Evolutionary conservation across 2,113 vertebrate species (phyloP).

Genomic region (Herpetotheres cachinnans): DNA sequence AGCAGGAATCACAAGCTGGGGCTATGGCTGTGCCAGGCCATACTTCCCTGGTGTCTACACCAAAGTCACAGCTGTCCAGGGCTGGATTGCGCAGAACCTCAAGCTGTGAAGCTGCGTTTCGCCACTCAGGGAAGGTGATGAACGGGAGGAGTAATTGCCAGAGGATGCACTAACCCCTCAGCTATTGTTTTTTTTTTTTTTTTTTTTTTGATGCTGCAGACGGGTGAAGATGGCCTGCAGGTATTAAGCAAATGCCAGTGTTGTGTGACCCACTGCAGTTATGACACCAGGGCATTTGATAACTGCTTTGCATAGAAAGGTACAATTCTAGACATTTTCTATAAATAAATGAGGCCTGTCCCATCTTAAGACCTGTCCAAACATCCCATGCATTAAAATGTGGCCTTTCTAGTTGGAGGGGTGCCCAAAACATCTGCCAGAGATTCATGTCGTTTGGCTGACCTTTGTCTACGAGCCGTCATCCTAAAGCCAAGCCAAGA

Average conservation of each 20-base stretch:
- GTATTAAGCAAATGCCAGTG: neutral
- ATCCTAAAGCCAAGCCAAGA: neutral
- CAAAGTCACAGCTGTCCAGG: constrained; percentile 83
- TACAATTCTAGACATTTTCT: neutral
- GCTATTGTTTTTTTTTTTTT: no score
- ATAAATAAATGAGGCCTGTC: constrained; percentile 66
- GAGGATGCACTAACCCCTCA: neutral
- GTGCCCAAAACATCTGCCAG: neutral
- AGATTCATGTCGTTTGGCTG: neutral
- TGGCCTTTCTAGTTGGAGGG: neutral
- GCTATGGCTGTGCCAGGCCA: constrained; percentile 87
- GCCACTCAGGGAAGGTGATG: neutral
- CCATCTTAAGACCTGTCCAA: neutral
- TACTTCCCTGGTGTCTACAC: constrained; percentile 91
- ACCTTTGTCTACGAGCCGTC: neutral
- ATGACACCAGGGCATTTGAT: neutral
- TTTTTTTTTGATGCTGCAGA: neutral
- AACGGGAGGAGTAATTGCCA: neutral
- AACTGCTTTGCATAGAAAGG: neutral
- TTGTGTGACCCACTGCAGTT: neutral
- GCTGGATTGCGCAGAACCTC: constrained; percentile 87
- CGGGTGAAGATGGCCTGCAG: neutral
- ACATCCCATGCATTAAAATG: neutral
- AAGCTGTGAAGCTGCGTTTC: constrained; percentile 66
- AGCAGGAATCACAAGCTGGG: constrained; percentile 96